These are phyloP conservation scores for Malacoraja senta DNA, from an alignment of 2,797 vertebrate genomes.

Conservation along the genomic window DNA sequence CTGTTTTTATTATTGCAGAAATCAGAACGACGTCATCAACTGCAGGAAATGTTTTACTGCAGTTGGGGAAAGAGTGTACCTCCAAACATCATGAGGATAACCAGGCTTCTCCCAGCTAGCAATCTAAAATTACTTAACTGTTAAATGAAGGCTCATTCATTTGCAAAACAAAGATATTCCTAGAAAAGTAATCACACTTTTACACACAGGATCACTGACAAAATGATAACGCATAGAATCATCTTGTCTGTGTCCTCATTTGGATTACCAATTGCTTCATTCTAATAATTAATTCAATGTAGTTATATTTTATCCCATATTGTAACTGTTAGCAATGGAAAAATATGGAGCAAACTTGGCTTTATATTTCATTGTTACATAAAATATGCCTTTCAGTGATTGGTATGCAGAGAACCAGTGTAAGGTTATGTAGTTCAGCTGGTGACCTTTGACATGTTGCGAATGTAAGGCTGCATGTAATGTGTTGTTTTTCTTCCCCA, in stretches of 20 bases:
- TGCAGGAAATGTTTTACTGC: background rate
- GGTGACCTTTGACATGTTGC: slow-evolving; percentile 11
- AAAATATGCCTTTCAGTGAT: background rate
- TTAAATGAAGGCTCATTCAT: background rate
- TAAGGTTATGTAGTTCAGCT: background rate
- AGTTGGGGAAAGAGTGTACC: background rate
- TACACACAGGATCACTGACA: background rate
- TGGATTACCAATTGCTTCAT: background rate
- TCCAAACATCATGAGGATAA: background rate
- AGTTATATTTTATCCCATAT: background rate
- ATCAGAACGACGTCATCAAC: background rate
- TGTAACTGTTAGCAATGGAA: background rate
- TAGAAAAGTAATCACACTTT: background rate
- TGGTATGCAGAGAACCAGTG: background rate
- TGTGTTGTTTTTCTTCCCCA: background rate
- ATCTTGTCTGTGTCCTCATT: background rate
- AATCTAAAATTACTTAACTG: slow-evolving; percentile 5
- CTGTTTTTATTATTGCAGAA: no score
- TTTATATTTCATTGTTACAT: background rate
- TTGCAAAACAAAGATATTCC: background rate
- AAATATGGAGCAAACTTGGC: background rate
- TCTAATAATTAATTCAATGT: background rate
- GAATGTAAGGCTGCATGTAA: slow-evolving; percentile 18
- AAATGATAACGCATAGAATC: background rate
- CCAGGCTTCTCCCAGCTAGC: background rate